These are phyloP conservation scores for Anolis apletophallus DNA, from an alignment of 2,797 vertebrate genomes.

Conservation along the genomic window DNA sequence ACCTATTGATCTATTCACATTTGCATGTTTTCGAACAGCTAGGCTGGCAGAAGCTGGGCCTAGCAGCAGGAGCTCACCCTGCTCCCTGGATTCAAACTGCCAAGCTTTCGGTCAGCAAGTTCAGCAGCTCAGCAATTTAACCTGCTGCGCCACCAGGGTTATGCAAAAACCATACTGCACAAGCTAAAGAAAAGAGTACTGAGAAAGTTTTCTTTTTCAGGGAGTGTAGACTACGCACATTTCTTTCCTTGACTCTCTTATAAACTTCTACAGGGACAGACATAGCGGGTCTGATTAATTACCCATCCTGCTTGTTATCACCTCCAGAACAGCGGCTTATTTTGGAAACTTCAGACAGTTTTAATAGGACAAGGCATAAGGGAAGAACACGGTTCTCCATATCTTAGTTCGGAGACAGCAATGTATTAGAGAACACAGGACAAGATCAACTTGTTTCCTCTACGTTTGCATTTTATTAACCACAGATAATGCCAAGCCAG, in stretches of 20 bases:
- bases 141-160: too few species aligned
- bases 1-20: too few species aligned
- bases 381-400: neutral
- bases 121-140: neutral
- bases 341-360: slow-evolving; percentile 1
- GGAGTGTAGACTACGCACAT: neutral
- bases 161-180: neutral
- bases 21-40: too few species aligned
- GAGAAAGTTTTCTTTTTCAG: neutral
- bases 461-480: neutral
- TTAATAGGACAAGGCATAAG: neutral
- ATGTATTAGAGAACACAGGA: neutral
- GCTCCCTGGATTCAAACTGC: too few species aligned
- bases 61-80: too few species aligned
- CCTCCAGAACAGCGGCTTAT: neutral
- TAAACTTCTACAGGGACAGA: neutral
- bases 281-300: neutral
- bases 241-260: neutral
- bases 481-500: neutral
- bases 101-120: too few species aligned
- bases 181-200: neutral
- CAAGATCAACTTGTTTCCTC: neutral
- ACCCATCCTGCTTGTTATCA: neutral
- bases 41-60: too few species aligned
- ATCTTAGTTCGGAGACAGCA: neutral